Evolutionary conservation across 1,140 invertebrate genomes (phyloP).

Genomic region (Drosophila elegans): DNA sequence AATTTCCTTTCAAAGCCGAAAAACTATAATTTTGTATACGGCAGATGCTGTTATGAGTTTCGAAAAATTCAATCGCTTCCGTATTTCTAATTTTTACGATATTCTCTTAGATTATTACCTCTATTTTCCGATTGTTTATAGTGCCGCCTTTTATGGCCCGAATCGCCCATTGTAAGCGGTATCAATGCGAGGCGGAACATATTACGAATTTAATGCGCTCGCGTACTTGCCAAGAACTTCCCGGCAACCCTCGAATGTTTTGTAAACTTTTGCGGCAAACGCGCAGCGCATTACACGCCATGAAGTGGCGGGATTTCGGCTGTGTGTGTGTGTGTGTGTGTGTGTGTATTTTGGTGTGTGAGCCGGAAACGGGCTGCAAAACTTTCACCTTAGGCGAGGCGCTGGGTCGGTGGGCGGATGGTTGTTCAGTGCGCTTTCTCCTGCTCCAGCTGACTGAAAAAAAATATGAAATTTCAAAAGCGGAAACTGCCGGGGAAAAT

Average conservation of each 20-base stretch:
- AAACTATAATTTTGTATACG: background rate
- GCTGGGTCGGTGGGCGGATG: slow-evolving; percentile 1
- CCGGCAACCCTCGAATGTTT: slow-evolving; percentile 38
- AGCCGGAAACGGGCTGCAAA: slow-evolving; percentile 80
- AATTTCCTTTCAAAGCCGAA: no score
- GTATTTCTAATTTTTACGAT: slow-evolving; percentile 4
- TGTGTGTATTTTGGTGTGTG: slow-evolving; percentile 13
- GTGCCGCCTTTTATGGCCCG: slow-evolving; percentile 17
- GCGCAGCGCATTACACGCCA: slow-evolving; percentile 68
- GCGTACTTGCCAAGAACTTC: slow-evolving; percentile 70
- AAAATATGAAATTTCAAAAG: slow-evolving; percentile 75
- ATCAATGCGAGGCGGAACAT: slow-evolving; percentile 70
- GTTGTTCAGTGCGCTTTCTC: slow-evolving; percentile 27
- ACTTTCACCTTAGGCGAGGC: slow-evolving; percentile 70
- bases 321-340: slow-evolving; percentile 1
- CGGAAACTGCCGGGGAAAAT: slow-evolving; percentile 65
- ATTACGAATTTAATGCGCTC: slow-evolving; percentile 80
- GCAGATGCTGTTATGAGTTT: background rate
- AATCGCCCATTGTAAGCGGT: slow-evolving; percentile 49
- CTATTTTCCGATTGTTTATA: slow-evolving; percentile 31
- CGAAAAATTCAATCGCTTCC: background rate
- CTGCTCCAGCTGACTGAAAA: slow-evolving; percentile 34
- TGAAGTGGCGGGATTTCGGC: slow-evolving; percentile 40
- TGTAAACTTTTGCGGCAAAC: slow-evolving; percentile 75
- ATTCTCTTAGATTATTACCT: background rate